Percentiles rank a stretch among this genome's conserved stretches.
Conservation (phyloP, 2,797 vertebrate genomes). For the Acomys russatus region DNA sequence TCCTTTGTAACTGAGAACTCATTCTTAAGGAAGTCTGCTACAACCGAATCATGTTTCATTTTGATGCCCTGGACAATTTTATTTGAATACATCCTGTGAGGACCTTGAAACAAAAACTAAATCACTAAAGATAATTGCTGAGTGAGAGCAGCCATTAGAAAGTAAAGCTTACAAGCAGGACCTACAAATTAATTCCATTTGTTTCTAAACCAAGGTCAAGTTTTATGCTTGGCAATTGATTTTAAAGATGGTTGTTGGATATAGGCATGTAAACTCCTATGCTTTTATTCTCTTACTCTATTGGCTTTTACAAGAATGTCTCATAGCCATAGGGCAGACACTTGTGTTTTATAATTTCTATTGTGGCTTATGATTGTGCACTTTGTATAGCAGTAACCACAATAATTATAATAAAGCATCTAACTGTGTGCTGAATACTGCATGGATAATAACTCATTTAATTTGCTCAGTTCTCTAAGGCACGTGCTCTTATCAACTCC, state of each 20-base stretch:
- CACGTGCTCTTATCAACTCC: neutral
- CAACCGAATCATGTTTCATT: neutral
- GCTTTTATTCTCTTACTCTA: constrained; percentile 29
- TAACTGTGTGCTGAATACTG: neutral
- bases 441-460: neutral
- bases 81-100: constrained; percentile 26
- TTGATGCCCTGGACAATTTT: constrained; percentile 3
- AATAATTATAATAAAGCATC: constrained; percentile 10
- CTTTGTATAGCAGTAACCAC: neutral
- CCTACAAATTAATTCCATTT: constrained; percentile 64
- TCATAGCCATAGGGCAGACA: neutral
- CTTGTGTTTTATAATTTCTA: neutral
- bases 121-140: constrained; percentile 50
- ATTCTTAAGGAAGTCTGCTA: neutral
- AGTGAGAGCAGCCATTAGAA: neutral
- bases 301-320: constrained; percentile 18
- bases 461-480: constrained; percentile 23
- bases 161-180: constrained; percentile 38
- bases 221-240: constrained; percentile 69
- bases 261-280: neutral
- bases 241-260: constrained; percentile 55
- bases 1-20: neutral
- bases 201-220: constrained; percentile 62
- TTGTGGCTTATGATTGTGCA: neutral
- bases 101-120: constrained; percentile 56